Evolutionary conservation across 2,113 vertebrate species (phyloP).

Genomic region (Eonycteris spelaea): DNA sequence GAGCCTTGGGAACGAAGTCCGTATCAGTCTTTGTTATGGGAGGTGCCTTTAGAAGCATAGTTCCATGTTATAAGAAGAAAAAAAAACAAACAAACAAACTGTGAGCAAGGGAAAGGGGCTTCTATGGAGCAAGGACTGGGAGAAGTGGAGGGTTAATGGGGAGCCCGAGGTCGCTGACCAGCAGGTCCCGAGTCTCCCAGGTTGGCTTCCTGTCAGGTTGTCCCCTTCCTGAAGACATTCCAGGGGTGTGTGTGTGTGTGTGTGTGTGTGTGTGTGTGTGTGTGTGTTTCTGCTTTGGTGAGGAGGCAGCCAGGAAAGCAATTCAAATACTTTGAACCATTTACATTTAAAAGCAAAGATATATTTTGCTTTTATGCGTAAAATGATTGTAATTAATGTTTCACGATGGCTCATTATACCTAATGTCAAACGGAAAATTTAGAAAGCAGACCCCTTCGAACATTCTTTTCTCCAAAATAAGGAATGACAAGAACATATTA

Average conservation of each 20-base stretch:
- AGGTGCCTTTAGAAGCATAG: conserved; percentile 50
- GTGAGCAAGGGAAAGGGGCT: conserved; percentile 31
- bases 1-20: not conserved
- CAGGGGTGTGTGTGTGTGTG: not conserved
- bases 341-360: conserved; percentile 37
- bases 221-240: conserved; percentile 52
- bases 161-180: conserved; percentile 71
- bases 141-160: conserved; percentile 64
- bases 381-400: not conserved
- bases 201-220: conserved; percentile 69
- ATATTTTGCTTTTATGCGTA: not conserved
- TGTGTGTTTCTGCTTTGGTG: not conserved
- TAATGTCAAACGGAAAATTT: not conserved
- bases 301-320: not conserved
- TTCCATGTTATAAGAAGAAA: conserved; percentile 60
- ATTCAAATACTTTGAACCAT: not conserved
- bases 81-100: conserved; percentile 63
- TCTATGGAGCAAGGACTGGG: conserved; percentile 65
- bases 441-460: not conserved
- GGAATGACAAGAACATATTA: not conserved
- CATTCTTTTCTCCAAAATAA: not conserved
- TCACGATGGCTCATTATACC: not conserved
- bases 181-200: conserved; percentile 66
- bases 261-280: not conserved
- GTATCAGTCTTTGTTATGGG: not conserved